phyloP scores from a whole-genome alignment of 2,113 vertebrate genomes.

The Puntigrus tetrazona region DNA sequence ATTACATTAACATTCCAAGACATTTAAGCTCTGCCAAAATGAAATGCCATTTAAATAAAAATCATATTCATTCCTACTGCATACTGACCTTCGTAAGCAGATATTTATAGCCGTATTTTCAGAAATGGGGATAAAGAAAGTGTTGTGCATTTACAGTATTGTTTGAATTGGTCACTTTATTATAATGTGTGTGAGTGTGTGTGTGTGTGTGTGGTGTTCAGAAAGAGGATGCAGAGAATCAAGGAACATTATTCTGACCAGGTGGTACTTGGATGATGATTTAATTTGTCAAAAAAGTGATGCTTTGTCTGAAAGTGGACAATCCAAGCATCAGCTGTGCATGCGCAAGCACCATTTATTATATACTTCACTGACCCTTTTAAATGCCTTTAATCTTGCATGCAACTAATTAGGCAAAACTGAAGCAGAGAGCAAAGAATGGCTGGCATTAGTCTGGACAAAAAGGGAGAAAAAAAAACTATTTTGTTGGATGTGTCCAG shows the following conservation, averaged over 20 bases:
- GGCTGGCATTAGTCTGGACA: not conserved
- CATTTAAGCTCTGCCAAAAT: slow-evolving; percentile 26
- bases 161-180: not conserved
- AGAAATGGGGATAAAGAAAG: slow-evolving; percentile 30
- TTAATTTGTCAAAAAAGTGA: not conserved
- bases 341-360: too few relatives aligned
- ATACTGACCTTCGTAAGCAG: not conserved
- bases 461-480: not conserved
- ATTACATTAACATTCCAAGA: slow-evolving; percentile 22
- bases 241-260: not conserved
- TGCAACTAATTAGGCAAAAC: not conserved
- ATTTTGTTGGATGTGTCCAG: not conserved
- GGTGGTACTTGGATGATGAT: not conserved
- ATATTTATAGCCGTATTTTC: not conserved
- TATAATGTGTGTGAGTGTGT: not conserved
- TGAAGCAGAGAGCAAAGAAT: not conserved
- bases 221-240: not conserved
- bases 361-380: too few relatives aligned
- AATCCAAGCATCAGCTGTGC: not conserved
- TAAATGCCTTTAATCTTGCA: not conserved
- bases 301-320: not conserved
- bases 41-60: slow-evolving; percentile 20
- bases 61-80: slow-evolving; percentile 16
- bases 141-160: slow-evolving; percentile 13
- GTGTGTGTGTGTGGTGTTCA: not conserved